A percentile compares a stretch with the other conserved stretches of the same genome.
Conservation (phyloP, 2,113 vertebrate species). For the Tetraodon nigroviridis region DNA sequence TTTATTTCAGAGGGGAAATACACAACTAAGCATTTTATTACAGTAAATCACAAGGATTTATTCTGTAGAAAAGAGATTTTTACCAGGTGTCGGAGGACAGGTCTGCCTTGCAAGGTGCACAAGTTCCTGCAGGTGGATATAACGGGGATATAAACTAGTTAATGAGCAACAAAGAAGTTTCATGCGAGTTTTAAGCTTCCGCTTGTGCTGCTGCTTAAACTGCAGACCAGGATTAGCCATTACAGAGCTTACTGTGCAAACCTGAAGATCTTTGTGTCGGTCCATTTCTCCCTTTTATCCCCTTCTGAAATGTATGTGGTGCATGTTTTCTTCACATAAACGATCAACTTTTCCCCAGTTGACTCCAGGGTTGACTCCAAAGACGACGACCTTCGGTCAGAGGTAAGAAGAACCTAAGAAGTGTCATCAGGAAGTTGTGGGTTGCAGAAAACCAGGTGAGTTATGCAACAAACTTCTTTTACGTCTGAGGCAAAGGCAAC, state of each 20-base stretch:
- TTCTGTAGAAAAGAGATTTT: neutral
- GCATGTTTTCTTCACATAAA: slow-evolving; percentile 1
- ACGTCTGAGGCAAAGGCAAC: slow-evolving; percentile 18
- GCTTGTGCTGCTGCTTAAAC: slow-evolving; percentile 43
- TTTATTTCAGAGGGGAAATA: neutral
- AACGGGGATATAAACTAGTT: slow-evolving; percentile 43
- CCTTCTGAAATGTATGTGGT: slow-evolving; percentile 20
- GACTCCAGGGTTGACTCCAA: slow-evolving; percentile 21
- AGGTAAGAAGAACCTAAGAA: slow-evolving; percentile 51
- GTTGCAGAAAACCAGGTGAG: slow-evolving; percentile 10
- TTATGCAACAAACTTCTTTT: slow-evolving; percentile 28
- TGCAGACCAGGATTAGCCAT: slow-evolving; percentile 52
- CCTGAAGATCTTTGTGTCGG: slow-evolving; percentile 8
- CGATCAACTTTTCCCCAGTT: slow-evolving; percentile 26
- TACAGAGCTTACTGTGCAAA: slow-evolving; percentile 35
- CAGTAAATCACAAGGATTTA: too few relatives aligned
- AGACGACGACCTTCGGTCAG: slow-evolving; percentile 15
- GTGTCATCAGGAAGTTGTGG: neutral
- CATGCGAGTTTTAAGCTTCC: slow-evolving; percentile 52
- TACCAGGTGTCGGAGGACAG: neutral
- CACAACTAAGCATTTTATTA: neutral
- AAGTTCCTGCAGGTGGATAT: slow-evolving; percentile 23
- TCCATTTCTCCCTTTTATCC: slow-evolving; percentile 2
- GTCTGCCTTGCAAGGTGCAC: neutral
- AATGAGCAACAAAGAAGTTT: slow-evolving; percentile 58